A percentile compares a stretch with the other conserved stretches of the same genome.
These are phyloP conservation scores for Clarias pachynema DNA, from an alignment of 2,797 vertebrate genomes.

Conservation along the genomic window DNA sequence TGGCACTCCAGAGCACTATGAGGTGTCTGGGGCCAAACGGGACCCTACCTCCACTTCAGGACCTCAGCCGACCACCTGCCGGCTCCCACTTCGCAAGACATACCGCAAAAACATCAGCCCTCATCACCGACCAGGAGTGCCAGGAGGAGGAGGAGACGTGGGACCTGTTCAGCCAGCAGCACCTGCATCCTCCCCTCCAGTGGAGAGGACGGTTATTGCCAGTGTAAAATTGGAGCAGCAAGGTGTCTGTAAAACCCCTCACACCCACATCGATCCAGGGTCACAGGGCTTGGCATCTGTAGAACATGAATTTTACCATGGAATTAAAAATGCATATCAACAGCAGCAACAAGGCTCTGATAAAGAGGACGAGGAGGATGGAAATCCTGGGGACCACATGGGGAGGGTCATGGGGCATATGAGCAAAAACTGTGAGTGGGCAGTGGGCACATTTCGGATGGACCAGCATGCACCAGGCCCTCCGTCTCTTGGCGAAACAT, in stretches of 20 bases:
- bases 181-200: conserved; percentile 60
- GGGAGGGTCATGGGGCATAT: conserved; percentile 62
- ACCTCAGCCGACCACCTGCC: conserved; percentile 76
- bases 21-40: conserved; percentile 62
- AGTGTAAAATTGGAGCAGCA: conserved; percentile 79
- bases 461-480: conserved; percentile 80
- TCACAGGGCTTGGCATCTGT: conserved; percentile 75
- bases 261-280: conserved; percentile 59
- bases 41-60: conserved; percentile 69
- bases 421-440: conserved; percentile 72
- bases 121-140: conserved; percentile 69
- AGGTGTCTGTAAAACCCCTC: conserved; percentile 61
- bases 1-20: conserved; percentile 81
- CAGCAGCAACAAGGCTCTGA: conserved; percentile 63
- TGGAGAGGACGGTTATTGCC: conserved; percentile 79
- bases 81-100: conserved; percentile 88
- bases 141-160: conserved; percentile 70
- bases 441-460: conserved; percentile 71
- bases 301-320: conserved; percentile 82
- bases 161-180: conserved; percentile 64
- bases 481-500: conserved; percentile 70
- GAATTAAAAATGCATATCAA: conserved; percentile 78
- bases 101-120: conserved; percentile 88
- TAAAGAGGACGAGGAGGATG: conserved; percentile 56
- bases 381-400: conserved; percentile 12